phyloP scores from a whole-genome alignment of 2,888 invertebrate genomes.

The Cremastinae sp. region DNA sequence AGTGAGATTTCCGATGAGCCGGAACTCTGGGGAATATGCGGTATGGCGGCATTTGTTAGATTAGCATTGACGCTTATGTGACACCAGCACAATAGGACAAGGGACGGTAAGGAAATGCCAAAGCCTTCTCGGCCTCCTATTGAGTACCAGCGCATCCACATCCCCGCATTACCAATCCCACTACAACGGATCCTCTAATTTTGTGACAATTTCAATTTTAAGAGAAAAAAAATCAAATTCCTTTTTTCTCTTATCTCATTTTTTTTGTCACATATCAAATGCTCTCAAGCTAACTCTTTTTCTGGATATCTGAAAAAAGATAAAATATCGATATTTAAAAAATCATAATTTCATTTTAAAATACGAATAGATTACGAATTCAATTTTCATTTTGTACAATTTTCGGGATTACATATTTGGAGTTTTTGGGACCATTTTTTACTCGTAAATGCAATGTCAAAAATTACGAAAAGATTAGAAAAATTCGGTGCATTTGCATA shows the following conservation, averaged over 20 bases:
- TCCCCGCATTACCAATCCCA: slow-evolving; percentile 78
- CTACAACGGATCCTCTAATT: slow-evolving; percentile 36
- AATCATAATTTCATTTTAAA: background rate
- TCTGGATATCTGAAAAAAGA: slow-evolving; percentile 36
- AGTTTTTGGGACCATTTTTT: too few species aligned
- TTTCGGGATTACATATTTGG: too few species aligned
- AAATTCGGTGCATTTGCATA: too few species aligned
- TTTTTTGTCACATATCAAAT: slow-evolving; percentile 48
- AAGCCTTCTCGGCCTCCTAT: slow-evolving; percentile 77
- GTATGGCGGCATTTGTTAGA: slow-evolving; percentile 77
- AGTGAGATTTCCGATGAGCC: slow-evolving; percentile 77
- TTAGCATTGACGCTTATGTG: slow-evolving; percentile 74
- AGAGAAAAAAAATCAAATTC: slow-evolving; percentile 13
- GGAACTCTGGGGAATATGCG: slow-evolving; percentile 74
- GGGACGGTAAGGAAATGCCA: slow-evolving; percentile 72
- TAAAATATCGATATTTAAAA: background rate
- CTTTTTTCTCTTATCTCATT: slow-evolving; percentile 19
- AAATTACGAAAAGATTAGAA: too few species aligned
- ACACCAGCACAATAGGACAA: slow-evolving; percentile 72
- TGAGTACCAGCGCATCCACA: slow-evolving; percentile 78
- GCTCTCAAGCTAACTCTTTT: slow-evolving; percentile 32
- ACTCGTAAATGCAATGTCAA: too few species aligned
- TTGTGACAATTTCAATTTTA: slow-evolving; percentile 13
- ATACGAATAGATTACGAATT: too few species aligned
- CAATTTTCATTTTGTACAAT: too few species aligned